Evolutionary conservation across 2,797 vertebrate genomes (phyloP).

Genomic region (Hemibagrus guttatus): DNA sequence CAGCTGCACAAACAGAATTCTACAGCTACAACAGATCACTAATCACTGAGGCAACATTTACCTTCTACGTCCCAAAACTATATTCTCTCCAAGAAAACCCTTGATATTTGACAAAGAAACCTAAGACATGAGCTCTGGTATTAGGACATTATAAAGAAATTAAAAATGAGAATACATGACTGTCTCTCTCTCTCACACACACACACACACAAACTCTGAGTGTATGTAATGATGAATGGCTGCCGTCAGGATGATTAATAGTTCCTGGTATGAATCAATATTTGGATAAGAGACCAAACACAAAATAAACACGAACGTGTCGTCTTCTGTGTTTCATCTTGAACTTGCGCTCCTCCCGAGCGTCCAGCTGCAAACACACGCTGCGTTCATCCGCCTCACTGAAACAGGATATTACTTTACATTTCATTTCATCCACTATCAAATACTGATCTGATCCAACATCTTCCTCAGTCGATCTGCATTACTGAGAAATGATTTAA

Average conservation of each 20-base stretch:
- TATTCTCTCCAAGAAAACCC: not conserved
- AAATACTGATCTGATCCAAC: conserved; percentile 23
- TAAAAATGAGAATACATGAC: not conserved
- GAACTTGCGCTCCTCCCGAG: conserved; percentile 48
- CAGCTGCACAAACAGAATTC: conserved; percentile 1
- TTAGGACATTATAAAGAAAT: not conserved
- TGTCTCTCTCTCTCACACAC: not conserved
- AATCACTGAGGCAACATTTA: not conserved
- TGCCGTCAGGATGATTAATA: conserved; percentile 66
- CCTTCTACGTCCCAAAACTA: not conserved
- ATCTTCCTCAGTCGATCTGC: not conserved
- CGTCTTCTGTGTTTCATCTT: conserved; percentile 62
- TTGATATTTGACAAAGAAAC: not conserved
- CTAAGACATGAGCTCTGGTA: not conserved
- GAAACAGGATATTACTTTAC: conserved; percentile 32
- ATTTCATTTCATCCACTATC: conserved; percentile 20
- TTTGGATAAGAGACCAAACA: conserved; percentile 67
- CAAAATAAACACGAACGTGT: conserved; percentile 69
- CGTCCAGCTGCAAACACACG: conserved; percentile 65
- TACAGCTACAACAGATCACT: not conserved
- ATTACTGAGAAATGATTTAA: conserved; percentile 13
- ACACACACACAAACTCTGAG: not conserved
- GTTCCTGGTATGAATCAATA: conserved; percentile 27
- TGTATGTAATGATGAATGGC: conserved; percentile 24
- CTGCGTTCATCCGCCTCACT: not conserved